phyloP scores from a whole-genome alignment of 1,140 invertebrate species.

The Lordiphosa collinella region DNA sequence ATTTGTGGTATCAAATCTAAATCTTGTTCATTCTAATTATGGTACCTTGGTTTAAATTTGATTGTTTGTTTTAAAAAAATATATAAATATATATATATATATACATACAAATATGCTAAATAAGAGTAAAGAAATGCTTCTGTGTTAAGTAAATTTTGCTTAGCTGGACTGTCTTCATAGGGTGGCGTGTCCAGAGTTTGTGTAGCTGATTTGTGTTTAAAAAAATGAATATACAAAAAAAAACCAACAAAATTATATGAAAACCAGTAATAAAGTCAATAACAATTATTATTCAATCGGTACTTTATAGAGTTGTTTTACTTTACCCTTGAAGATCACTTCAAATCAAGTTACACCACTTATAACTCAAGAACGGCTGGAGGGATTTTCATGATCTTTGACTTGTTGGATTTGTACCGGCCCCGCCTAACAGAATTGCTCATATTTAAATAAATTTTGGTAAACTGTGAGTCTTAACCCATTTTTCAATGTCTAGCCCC shows the following conservation, averaged over 20 bases:
- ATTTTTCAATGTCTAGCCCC: no score
- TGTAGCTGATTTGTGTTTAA: slow-evolving; percentile 70
- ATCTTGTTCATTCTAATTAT: slow-evolving; percentile 27
- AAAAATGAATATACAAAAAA: slow-evolving; percentile 43
- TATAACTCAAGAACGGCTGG: no score
- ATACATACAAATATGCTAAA: slow-evolving; percentile 13
- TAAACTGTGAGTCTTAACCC: no score
- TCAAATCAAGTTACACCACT: no score
- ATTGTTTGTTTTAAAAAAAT: slow-evolving; percentile 33
- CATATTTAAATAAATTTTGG: no score
- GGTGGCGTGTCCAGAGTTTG: slow-evolving; percentile 30
- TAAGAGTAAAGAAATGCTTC: slow-evolving; percentile 31
- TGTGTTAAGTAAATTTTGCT: slow-evolving; percentile 61
- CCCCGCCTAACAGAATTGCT: no score
- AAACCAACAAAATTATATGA: slow-evolving; percentile 22
- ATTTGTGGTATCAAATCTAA: slow-evolving; percentile 31
- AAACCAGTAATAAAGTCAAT: slow-evolving; percentile 58
- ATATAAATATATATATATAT: slow-evolving; percentile 32
- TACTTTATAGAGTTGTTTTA: not conserved
- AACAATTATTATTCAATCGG: slow-evolving; percentile 43
- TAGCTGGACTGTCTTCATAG: slow-evolving; percentile 29
- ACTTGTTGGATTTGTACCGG: no score
- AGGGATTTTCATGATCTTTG: no score
- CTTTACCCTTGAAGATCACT: not conserved
- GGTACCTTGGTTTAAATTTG: slow-evolving; percentile 46